Base-by-base conservation (phyloP, 2,888 invertebrate species). In the Ceraclea dissimilis region DNA sequence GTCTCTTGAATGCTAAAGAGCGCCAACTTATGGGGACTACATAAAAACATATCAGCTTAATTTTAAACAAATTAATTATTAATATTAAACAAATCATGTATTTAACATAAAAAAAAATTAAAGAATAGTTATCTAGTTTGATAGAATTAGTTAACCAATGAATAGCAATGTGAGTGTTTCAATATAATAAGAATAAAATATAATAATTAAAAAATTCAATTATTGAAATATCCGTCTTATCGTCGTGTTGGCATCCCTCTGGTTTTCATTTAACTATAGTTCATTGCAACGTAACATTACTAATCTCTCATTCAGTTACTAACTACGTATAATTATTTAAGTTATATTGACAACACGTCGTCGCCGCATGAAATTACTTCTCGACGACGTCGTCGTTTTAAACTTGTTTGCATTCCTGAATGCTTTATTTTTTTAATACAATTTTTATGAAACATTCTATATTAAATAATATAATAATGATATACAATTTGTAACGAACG, bases 31-130 rank as follows among this genome's bases (percentile, higher is more conserved):
- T 78, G 82, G 74, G 82, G 81, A 82, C 83, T 83, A 83, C 82
- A 81, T 78, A 79, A 79, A 71, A 81, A 83, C 82, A 83, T 83
- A 83, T 83, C 83, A 83, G 80, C 82, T 81, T 83, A 81, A 81
- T 79, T 76, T 76, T 81, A 79, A 70, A 70, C 69, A 68, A 63
- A 62, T 58, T 63, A 63, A 69, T 70, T 68, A 70, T 66, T 68
- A 51, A 57, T 68, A 67, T 55, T 75, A 39, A 69, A 75, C 71
- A 76, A 74, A 75, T 76, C 76, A 74, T 75, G 71, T 76, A 75
- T 74, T 71, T 58, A 60, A 62, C 60, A 55, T 61, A 61, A 57
- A 55, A 57, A 56, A 56, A 39, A 60, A 39, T 16, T 8, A 39
- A 8, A 39, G 13, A 39, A 39, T 39, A 39, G 39, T 16, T 54